phyloP scores from a whole-genome alignment of 1,140 invertebrate species.

The Pristionchus pacificus region DNA sequence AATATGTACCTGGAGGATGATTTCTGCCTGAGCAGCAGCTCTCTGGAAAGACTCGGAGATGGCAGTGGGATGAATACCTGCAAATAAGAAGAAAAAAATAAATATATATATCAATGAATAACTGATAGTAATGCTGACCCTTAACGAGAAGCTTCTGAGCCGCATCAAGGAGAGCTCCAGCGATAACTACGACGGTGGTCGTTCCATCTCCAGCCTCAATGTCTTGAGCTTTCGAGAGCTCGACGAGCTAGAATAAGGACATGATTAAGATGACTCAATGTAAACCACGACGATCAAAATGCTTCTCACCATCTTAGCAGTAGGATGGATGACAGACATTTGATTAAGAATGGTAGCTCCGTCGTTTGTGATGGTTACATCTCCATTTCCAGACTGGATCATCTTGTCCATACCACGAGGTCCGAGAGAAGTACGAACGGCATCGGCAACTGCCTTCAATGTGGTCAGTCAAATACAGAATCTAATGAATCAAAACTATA shows the following conservation, averaged over 20 bases:
- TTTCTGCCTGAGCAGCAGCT: conserved; percentile 76
- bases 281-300: conserved; percentile 21
- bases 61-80: conserved; percentile 87
- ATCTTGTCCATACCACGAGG: conserved; percentile 99
- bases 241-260: conserved; percentile 74
- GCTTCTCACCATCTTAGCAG: conserved; percentile 87
- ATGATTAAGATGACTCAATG: conserved; percentile 5
- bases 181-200: conserved; percentile 86
- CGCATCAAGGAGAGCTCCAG: conserved; percentile 88
- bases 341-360: conserved; percentile 98
- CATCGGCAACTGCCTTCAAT: conserved; percentile 98
- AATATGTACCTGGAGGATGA: too few species aligned
- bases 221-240: conserved; percentile 95
- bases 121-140: too few species aligned
- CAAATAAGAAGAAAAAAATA: conserved; percentile 25
- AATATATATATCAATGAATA: conserved; percentile 53
- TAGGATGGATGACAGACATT: conserved; percentile 97
- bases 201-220: conserved; percentile 98
- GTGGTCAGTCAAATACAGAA: too few species aligned
- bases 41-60: conserved; percentile 95
- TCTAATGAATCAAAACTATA: neutral
- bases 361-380: conserved; percentile 98
- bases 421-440: conserved; percentile 93
- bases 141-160: conserved; percentile 84
- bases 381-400: conserved; percentile 94